Evolutionary conservation across 2,113 vertebrate species (phyloP).

Genomic region (Podarcis muralis): DNA sequence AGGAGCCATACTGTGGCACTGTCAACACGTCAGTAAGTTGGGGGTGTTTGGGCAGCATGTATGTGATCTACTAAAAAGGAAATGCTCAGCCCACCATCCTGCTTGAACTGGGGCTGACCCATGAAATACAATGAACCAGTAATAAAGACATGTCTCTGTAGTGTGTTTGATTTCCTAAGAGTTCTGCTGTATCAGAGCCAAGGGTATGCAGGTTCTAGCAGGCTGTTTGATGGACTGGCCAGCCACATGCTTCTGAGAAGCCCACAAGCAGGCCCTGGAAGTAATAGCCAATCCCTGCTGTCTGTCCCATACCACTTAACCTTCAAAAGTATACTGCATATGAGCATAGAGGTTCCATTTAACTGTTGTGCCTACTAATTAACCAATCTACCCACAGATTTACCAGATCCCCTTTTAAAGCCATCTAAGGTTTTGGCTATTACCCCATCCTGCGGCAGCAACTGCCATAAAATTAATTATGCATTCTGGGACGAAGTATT

Average conservation of each 20-base stretch:
- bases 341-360: too few relatives aligned
- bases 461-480: too few relatives aligned
- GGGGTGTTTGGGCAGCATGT: not conserved
- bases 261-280: not conserved
- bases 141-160: not conserved
- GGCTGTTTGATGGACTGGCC: not conserved
- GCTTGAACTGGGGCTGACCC: not conserved
- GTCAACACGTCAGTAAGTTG: not conserved
- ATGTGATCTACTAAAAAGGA: not conserved
- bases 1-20: not conserved
- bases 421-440: too few relatives aligned
- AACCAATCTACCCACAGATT: too few relatives aligned
- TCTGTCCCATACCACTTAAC: not conserved
- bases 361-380: too few relatives aligned
- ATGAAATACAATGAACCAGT: not conserved
- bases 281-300: not conserved
- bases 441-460: too few relatives aligned
- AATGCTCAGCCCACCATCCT: not conserved
- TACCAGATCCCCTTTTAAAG: too few relatives aligned
- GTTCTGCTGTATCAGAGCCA: not conserved
- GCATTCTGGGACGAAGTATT: too few relatives aligned
- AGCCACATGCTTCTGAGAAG: not conserved
- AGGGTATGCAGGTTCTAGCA: not conserved
- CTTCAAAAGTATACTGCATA: not conserved
- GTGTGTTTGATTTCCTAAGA: not conserved